Base-by-base conservation (phyloP, 1,140 invertebrate species). In the Brachionus asplanchnoidis region DNA sequence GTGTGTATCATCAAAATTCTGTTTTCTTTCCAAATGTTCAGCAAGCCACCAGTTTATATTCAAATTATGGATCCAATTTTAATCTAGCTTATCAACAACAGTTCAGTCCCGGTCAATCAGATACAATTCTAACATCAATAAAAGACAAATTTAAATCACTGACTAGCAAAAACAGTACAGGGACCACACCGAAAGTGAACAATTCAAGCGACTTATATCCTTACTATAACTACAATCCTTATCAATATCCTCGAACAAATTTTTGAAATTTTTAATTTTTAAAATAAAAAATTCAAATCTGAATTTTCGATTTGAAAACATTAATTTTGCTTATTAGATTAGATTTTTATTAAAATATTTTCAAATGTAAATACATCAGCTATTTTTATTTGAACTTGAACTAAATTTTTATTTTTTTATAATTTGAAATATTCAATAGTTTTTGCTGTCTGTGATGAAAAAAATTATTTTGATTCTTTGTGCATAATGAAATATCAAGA, bases 71-170 rank as follows among this genome's bases (percentile, higher is more conserved):
- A 14, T 12, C 2, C 12, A 68, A 23, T 17, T 6, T 68, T 1
- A 68, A 32, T 40, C 66, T 7, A 40, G n/a, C 26, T 17, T 20
- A 20, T 73, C 68, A n/a, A 3, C 12, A 17, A 11, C 32, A 73
- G 2, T 42, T 11, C 8, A 36, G 9, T 17, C 28, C 36, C 1
- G 28, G 32, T 70, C 66, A 70, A 42, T 11, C 28, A 17, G 68
- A 73, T 12, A 42, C 9, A 6, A 20, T 73, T 17, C 23, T 40
- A n/a, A 9, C 12, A 17, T 40, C 68, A 6, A 73, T 73, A 8
- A 73, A 42, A 23, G 68, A 73, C 40, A 73, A 73, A 20, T 73
- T 73, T 42, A 73, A 73, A 42, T 73, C 68, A n/a, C 12, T 73
- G 8, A 20, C 68, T 4, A 17, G 17, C 14, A 73, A 73, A 17